Evolutionary conservation across 2,888 invertebrate genomes (phyloP).

Genomic region (Pandemis heparana): DNA sequence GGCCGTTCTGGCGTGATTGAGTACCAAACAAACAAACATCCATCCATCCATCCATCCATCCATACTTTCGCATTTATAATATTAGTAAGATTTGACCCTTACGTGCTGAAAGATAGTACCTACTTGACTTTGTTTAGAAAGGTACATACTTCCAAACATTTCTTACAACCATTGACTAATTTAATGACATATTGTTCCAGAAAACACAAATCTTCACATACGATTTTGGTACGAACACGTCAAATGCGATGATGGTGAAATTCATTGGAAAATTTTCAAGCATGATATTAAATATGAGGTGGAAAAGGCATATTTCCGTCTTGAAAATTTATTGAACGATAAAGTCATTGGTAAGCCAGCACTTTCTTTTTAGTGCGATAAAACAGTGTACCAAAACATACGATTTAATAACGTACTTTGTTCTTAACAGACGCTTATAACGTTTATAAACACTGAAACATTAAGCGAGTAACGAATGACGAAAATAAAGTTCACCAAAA

Average conservation of each 20-base stretch:
- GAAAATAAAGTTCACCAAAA: slow-evolving; percentile 7
- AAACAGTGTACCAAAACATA: neutral
- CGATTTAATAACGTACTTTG: neutral
- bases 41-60: too few species aligned
- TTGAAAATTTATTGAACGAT: slow-evolving; percentile 69
- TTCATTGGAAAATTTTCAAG: slow-evolving; percentile 70
- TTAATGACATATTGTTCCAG: slow-evolving; percentile 46
- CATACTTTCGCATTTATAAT: too few species aligned
- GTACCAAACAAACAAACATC: too few species aligned
- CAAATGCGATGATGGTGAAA: slow-evolving; percentile 61
- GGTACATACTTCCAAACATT: too few species aligned
- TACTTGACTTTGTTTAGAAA: too few species aligned
- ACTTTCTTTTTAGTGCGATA: neutral
- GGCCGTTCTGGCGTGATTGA: too few species aligned
- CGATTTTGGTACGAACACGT: slow-evolving; percentile 70
- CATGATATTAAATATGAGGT: slow-evolving; percentile 71
- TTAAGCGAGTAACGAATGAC: neutral
- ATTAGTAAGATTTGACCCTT: too few species aligned
- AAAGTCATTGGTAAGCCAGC: slow-evolving; percentile 64
- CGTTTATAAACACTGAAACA: neutral
- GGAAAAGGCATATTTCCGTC: slow-evolving; percentile 64
- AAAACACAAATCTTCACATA: slow-evolving; percentile 65
- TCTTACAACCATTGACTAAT: too few species aligned
- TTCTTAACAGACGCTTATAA: neutral
- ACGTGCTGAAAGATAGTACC: too few species aligned